phyloP scores from a whole-genome alignment of 2,888 invertebrate genomes.

The Caenorhabditis sp. region DNA sequence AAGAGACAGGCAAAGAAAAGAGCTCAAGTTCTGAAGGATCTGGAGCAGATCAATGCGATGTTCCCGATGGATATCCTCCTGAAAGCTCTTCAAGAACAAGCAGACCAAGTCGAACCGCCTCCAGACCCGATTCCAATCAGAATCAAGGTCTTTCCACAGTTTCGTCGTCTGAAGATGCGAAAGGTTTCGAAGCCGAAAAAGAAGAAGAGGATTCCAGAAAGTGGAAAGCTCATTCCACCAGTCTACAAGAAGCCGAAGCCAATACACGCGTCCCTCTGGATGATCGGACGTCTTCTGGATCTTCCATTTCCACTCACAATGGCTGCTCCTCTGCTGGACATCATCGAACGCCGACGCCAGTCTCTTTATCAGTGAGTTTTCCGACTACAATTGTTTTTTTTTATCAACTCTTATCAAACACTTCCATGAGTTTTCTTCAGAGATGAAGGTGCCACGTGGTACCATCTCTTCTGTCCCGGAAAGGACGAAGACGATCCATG shows the following conservation, averaged over 20 bases:
- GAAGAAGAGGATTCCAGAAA: constrained; percentile 18
- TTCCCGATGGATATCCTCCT: constrained; percentile 35
- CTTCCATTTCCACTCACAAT: neutral
- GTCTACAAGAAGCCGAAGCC: constrained; percentile 1
- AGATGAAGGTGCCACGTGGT: constrained; percentile 34
- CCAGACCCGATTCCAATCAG: constrained; percentile 26
- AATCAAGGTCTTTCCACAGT: constrained; percentile 29
- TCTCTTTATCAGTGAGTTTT: constrained; percentile 32
- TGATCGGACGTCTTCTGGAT: constrained; percentile 1
- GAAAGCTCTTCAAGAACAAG: constrained; percentile 27
- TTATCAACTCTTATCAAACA: constrained; percentile 18
- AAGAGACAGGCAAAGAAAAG: neutral
- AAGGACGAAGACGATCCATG: neutral
- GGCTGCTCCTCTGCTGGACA: neutral
- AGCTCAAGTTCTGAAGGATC: constrained; percentile 7
- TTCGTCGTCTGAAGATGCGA: constrained; percentile 26
- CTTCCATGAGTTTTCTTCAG: constrained; percentile 21
- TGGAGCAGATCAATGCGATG: constrained; percentile 16
- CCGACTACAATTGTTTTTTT: constrained; percentile 9
- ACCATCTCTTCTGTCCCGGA: constrained; percentile 22
- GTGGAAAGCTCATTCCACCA: constrained; percentile 22
- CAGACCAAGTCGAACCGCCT: neutral
- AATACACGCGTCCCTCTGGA: neutral
- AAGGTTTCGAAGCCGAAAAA: neutral
- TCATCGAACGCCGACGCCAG: constrained; percentile 5